Percentiles rank a stretch among this genome's conserved stretches.
Evolutionary conservation across 2,113 vertebrate genomes (phyloP).

Genomic region (Albula goreensis): DNA sequence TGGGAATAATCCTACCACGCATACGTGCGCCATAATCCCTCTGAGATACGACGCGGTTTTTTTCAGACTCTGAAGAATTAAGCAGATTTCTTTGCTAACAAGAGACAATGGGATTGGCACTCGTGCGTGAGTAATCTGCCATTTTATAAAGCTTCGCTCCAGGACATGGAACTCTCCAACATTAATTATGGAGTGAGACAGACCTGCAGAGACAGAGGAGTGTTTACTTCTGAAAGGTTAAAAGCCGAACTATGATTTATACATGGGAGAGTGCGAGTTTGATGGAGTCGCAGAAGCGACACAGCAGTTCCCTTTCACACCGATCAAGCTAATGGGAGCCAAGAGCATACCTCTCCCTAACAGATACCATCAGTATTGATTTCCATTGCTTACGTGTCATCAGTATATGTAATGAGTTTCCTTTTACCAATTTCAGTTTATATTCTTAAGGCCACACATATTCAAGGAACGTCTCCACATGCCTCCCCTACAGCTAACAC

Average conservation of each 20-base stretch:
- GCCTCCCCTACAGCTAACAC: not conserved
- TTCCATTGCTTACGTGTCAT: slow-evolving; percentile 9
- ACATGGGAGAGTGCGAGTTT: slow-evolving; percentile 2
- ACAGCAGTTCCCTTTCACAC: not conserved
- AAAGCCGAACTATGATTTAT: slow-evolving; percentile 14
- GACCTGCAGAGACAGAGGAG: not conserved
- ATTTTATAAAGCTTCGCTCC: not conserved
- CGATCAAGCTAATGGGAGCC: not conserved
- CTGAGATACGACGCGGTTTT: too few relatives aligned
- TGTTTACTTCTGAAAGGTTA: slow-evolving; percentile 21
- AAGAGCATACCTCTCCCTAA: not conserved
- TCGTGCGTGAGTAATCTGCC: not conserved
- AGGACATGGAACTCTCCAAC: not conserved
- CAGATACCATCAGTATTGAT: slow-evolving; percentile 22
- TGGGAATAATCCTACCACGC: too few relatives aligned
- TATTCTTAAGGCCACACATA: not conserved
- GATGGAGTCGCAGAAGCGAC: not conserved
- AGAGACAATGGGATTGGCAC: not conserved
- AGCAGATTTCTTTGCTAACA: not conserved
- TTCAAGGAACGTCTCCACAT: not conserved
- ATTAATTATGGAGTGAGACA: not conserved
- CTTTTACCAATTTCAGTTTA: not conserved
- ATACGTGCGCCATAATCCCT: too few relatives aligned
- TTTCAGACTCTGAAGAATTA: not conserved
- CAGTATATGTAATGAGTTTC: not conserved